These are phyloP conservation scores for Nymphalis c-album DNA, from an alignment of 2,888 invertebrate species.

Conservation along the genomic window DNA sequence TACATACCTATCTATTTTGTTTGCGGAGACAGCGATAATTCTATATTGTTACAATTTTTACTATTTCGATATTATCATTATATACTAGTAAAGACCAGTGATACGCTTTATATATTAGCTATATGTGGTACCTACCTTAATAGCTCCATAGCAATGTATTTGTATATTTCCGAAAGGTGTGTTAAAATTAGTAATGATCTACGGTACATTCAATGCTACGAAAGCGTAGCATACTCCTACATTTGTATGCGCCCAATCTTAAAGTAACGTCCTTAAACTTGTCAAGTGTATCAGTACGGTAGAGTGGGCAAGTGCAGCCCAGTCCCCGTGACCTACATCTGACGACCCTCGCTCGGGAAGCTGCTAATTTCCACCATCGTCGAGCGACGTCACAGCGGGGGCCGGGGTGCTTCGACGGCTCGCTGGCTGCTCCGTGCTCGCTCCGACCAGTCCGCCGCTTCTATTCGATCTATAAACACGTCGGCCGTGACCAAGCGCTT, in stretches of 20 bases:
- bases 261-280: conserved; percentile 78
- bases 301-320: conserved; percentile 77
- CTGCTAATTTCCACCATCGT: conserved; percentile 80
- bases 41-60: too few species aligned
- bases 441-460: conserved; percentile 71
- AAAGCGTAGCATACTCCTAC: conserved; percentile 40
- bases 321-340: conserved; percentile 81
- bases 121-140: too few species aligned
- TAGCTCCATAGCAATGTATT: too few species aligned
- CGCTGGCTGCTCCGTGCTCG: conserved; percentile 54
- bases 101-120: too few species aligned
- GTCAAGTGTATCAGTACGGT: conserved; percentile 74
- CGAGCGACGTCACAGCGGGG: conserved; percentile 68
- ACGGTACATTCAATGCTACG: conserved; percentile 40
- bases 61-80: too few species aligned
- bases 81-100: too few species aligned
- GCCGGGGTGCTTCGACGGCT: conserved; percentile 54
- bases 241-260: conserved; percentile 58
- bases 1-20: too few species aligned
- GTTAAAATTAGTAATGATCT: conserved; percentile 24
- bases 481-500: conserved; percentile 51
- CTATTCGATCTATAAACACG: conserved; percentile 65
- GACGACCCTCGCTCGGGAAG: conserved; percentile 80
- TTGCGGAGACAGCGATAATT: too few species aligned
- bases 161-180: not conserved